A percentile compares a stretch with the other conserved stretches of the same genome.
These are phyloP conservation scores for Opisthocomus hoazin DNA, from an alignment of 2,113 vertebrate species.

Conservation along the genomic window DNA sequence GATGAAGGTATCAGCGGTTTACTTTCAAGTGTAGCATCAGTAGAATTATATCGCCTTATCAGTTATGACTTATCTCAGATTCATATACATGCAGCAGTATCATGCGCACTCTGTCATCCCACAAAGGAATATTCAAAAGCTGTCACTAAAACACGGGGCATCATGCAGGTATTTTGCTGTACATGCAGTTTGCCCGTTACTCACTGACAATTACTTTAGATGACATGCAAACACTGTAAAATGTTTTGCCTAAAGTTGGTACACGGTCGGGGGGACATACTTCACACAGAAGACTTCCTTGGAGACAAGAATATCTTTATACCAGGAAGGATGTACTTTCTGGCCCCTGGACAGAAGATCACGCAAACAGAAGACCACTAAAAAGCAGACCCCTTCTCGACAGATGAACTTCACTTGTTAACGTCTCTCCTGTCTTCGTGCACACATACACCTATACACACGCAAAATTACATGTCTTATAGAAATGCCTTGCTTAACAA, in stretches of 20 bases:
- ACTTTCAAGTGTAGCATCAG: not conserved
- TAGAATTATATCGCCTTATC: not conserved
- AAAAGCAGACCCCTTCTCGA: not conserved
- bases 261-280: accelerated
- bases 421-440: not conserved
- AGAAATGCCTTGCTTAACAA: not conserved
- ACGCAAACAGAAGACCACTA: not conserved
- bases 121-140: not conserved
- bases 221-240: not conserved
- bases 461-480: not conserved
- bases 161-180: not conserved
- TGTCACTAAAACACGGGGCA: not conserved
- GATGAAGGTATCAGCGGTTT: not conserved
- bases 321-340: not conserved
- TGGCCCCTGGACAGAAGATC: not conserved
- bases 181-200: not conserved
- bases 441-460: too few species aligned
- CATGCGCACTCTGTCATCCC: not conserved
- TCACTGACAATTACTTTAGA: not conserved
- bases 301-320: not conserved
- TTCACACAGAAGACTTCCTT: not conserved
- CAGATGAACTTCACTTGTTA: not conserved
- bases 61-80: not conserved
- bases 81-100: not conserved
- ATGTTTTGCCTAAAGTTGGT: not conserved